A percentile compares a stretch with the other conserved stretches of the same genome.
Conservation (phyloP, 2,113 vertebrate genomes). For the Ctenomys sociabilis region DNA sequence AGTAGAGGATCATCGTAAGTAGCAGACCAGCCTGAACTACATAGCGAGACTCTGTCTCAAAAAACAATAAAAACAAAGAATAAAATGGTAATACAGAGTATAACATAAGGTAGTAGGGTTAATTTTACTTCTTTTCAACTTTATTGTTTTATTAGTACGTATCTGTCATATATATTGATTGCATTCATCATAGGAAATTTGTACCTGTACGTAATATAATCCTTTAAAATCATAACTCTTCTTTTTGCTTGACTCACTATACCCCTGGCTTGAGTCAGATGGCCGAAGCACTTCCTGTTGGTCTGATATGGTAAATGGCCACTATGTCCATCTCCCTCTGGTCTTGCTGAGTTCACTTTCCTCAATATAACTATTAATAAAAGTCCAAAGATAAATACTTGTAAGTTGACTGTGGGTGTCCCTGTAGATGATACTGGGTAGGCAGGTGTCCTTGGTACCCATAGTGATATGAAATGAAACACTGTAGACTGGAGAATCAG, state of each 20-base stretch:
- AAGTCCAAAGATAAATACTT: not conserved
- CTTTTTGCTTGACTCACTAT: not conserved
- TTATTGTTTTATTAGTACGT: not conserved
- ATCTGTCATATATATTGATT: not conserved
- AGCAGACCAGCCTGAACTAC: not conserved
- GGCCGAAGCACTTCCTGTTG: not conserved
- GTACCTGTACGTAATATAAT: too few relatives aligned
- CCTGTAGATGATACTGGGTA: not conserved
- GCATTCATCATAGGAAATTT: not conserved
- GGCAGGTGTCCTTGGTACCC: not conserved
- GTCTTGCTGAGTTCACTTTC: not conserved
- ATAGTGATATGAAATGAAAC: not conserved
- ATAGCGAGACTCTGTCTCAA: not conserved
- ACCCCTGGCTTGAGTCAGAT: not conserved
- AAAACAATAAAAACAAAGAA: not conserved
- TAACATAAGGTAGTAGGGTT: not conserved
- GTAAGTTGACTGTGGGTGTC: not conserved
- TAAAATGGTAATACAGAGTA: not conserved
- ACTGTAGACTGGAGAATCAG: not conserved
- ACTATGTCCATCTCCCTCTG: not conserved
- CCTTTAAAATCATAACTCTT: not conserved
- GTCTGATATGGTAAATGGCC: not conserved
- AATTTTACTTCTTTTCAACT: constrained; percentile 19
- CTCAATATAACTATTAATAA: not conserved
- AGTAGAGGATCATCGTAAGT: not conserved